Conservation (phyloP, 2,797 vertebrate species). For the Coluber constrictor region DNA sequence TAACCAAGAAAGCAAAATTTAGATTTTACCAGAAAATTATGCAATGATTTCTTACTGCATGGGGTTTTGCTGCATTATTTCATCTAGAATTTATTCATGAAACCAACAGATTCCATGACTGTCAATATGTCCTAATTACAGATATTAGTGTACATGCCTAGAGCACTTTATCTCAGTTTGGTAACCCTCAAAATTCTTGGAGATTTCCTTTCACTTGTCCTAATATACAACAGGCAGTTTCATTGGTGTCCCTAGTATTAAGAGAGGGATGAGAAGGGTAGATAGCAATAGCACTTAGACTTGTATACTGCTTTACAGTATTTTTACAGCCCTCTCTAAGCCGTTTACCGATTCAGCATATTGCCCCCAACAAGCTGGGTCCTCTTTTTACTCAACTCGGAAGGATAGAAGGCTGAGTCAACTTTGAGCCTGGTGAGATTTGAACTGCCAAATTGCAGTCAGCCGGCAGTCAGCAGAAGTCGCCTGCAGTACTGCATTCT, state of each 20-base stretch:
- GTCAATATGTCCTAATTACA: not conserved
- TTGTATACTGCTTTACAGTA: too few species aligned
- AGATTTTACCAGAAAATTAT: constrained; percentile 55
- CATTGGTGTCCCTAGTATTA: not conserved
- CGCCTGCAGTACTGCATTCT: too few species aligned
- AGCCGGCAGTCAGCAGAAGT: too few species aligned
- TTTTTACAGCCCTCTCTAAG: too few species aligned
- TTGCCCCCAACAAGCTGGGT: too few species aligned
- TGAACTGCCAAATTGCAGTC: too few species aligned
- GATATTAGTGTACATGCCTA: not conserved
- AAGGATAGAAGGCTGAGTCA: too few species aligned
- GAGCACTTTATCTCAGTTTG: not conserved
- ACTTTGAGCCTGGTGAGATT: too few species aligned
- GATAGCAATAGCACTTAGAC: not conserved
- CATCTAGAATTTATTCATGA: constrained; percentile 8
- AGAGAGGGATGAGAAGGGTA: not conserved
- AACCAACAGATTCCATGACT: not conserved
- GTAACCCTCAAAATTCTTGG: not conserved
- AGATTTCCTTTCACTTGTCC: not conserved
- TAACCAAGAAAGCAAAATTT: constrained; percentile 38
- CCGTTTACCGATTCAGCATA: too few species aligned
- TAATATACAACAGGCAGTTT: not conserved
- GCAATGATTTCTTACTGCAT: constrained; percentile 45
- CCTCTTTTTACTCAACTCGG: too few species aligned
- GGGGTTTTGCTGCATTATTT: constrained; percentile 29